phyloP scores from a whole-genome alignment of 2,113 vertebrate genomes.

The Platichthys stellatus region DNA sequence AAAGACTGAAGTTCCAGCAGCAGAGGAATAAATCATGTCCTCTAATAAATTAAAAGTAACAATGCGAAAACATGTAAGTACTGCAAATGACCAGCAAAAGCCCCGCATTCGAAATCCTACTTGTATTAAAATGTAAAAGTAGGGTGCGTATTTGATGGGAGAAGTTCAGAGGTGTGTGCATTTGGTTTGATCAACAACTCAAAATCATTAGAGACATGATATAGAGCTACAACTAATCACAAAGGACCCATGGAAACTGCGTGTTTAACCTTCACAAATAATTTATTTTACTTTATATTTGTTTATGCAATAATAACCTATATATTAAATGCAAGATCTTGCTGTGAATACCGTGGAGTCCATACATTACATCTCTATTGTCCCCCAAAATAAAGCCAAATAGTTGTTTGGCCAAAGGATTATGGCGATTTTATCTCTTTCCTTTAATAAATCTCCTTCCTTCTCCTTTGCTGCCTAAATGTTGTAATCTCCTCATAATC shows the following conservation, averaged over 20 bases:
- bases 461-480: neutral
- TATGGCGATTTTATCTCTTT: neutral
- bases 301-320: neutral
- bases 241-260: neutral
- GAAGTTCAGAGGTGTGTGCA: neutral
- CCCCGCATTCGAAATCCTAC: too few relatives aligned
- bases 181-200: too few relatives aligned
- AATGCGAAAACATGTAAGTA: neutral
- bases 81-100: neutral
- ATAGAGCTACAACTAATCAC: neutral
- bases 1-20: neutral
- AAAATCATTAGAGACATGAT: too few relatives aligned
- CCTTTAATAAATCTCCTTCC: neutral
- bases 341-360: too few relatives aligned
- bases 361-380: too few relatives aligned
- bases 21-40: neutral
- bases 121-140: too few relatives aligned
- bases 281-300: neutral
- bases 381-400: too few relatives aligned
- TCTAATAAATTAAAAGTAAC: neutral
- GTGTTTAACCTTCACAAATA: neutral
- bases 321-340: neutral
- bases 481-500: slow-evolving; percentile 4
- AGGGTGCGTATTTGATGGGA: neutral
- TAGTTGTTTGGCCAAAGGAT: neutral